Conservation (phyloP, 2,797 vertebrate species). For the Enteromius argenteus region DNA sequence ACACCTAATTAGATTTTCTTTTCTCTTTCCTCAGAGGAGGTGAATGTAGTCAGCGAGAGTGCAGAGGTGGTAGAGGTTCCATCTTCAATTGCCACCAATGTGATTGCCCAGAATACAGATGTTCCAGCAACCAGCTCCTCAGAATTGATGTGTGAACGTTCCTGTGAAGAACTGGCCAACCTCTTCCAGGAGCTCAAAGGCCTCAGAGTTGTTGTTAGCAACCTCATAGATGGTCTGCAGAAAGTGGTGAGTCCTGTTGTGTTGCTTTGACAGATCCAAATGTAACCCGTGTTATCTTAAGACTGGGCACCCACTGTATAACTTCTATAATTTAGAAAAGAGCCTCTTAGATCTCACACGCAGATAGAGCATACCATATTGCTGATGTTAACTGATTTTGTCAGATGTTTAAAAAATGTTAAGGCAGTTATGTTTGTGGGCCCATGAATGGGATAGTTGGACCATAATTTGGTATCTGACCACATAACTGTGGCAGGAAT, state of each 20-base stretch:
- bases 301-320: neutral
- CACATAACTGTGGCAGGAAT: conserved; percentile 54
- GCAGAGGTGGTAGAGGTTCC: conserved; percentile 53
- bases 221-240: conserved; percentile 88
- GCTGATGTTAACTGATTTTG: conserved; percentile 11
- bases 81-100: conserved; percentile 62
- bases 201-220: conserved; percentile 82
- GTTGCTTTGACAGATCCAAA: neutral
- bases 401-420: conserved; percentile 19
- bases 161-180: conserved; percentile 88
- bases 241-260: conserved; percentile 84
- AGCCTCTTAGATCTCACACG: neutral
- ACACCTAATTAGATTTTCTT: neutral
- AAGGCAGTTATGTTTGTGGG: conserved; percentile 28
- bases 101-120: conserved; percentile 61
- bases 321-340: conserved; percentile 12
- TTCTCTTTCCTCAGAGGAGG: conserved; percentile 50
- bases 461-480: conserved; percentile 46
- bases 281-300: neutral
- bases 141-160: conserved; percentile 82
- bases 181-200: conserved; percentile 85
- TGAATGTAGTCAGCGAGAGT: conserved; percentile 57
- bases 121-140: conserved; percentile 71
- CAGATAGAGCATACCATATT: conserved; percentile 32
- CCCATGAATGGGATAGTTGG: conserved; percentile 46